Percentiles rank a stretch among this genome's conserved stretches.
These are phyloP conservation scores for Nymphalis urticae DNA, from an alignment of 2,888 invertebrate genomes.

Conservation along the genomic window DNA sequence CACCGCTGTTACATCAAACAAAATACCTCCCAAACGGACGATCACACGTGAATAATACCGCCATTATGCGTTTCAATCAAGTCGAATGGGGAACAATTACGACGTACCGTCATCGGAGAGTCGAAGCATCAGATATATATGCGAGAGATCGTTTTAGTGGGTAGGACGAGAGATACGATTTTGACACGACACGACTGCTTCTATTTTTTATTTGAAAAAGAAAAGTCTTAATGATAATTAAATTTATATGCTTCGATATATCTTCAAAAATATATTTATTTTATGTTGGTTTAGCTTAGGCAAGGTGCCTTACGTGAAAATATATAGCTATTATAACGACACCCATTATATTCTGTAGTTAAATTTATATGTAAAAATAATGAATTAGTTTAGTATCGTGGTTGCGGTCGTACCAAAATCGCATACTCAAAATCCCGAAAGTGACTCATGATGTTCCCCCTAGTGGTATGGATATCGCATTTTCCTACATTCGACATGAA, in stretches of 20 bases:
- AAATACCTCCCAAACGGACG: conserved; percentile 26
- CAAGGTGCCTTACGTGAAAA: no score
- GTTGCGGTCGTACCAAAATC: not conserved
- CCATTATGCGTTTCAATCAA: conserved; percentile 40
- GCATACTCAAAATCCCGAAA: not conserved
- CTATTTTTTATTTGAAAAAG: not conserved
- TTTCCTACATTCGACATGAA: not conserved
- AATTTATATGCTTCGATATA: no score
- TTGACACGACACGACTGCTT: not conserved
- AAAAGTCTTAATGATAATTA: no score
- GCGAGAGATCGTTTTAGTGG: not conserved
- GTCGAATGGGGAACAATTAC: conserved; percentile 38
- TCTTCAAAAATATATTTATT: not conserved
- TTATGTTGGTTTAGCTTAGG: no score
- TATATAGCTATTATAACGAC: no score
- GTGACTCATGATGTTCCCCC: not conserved
- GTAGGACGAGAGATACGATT: not conserved
- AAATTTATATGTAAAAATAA: not conserved
- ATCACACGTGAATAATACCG: conserved; percentile 30
- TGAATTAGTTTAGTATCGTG: not conserved
- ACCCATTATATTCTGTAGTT: no score
- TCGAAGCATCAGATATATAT: conserved; percentile 1
- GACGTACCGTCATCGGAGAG: conserved; percentile 28
- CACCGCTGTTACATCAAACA: conserved; percentile 8
- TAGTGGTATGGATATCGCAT: not conserved